phyloP scores from a whole-genome alignment of 2,888 invertebrate species.

The Psylliodes chrysocephalus region DNA sequence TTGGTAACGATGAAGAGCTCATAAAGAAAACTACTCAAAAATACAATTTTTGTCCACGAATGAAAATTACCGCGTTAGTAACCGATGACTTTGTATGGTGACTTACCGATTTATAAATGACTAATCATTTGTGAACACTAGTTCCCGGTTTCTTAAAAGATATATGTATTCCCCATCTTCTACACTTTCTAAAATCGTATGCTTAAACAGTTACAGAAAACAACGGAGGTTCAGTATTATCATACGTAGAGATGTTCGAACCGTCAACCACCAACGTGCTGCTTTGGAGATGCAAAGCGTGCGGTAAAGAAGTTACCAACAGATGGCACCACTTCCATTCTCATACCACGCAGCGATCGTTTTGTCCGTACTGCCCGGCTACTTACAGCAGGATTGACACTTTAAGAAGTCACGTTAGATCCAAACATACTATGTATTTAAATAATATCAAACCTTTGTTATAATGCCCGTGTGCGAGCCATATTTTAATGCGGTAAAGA shows the following conservation, averaged over 20 bases:
- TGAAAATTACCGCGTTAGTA: no score
- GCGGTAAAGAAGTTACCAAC: constrained; percentile 84
- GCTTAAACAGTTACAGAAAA: constrained; percentile 52
- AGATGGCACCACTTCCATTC: constrained; percentile 90
- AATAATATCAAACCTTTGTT: constrained; percentile 40
- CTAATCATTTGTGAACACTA: no score
- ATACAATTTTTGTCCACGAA: no score
- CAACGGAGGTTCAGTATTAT: constrained; percentile 63
- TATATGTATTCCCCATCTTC: no score
- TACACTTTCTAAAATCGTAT: no score
- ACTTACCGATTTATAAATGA: no score
- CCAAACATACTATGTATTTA: constrained; percentile 70
- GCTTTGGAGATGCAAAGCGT: constrained; percentile 83
- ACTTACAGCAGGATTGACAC: constrained; percentile 91
- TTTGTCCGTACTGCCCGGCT: constrained; percentile 86
- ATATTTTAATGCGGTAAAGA: no score
- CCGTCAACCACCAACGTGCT: constrained; percentile 77
- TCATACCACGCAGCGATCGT: constrained; percentile 81
- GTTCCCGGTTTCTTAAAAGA: no score
- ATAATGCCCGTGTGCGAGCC: constrained; percentile 16
- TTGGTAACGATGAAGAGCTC: no score
- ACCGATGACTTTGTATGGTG: no score
- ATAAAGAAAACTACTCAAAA: no score
- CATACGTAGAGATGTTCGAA: constrained; percentile 85
- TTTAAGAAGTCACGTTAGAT: constrained; percentile 81